phyloP scores from a whole-genome alignment of 2,797 vertebrate genomes.

The Saguinus oedipus region DNA sequence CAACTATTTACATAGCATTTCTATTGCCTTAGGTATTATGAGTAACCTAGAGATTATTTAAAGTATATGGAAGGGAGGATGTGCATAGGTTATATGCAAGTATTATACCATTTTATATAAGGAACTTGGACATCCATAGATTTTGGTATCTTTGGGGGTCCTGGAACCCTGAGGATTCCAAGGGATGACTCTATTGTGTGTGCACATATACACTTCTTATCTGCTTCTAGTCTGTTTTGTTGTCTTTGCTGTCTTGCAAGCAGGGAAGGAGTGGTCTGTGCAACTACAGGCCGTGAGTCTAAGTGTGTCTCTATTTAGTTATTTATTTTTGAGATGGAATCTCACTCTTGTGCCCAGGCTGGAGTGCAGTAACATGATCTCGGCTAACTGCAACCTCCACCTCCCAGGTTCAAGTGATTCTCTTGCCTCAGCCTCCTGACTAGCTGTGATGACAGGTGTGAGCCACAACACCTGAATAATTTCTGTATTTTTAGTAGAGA shows the following conservation, averaged over 20 bases:
- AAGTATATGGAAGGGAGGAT: background rate
- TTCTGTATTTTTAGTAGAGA: no score
- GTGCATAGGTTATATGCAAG: background rate
- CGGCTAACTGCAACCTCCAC: no score
- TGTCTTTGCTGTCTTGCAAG: slow-evolving; percentile 12
- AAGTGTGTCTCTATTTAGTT: background rate
- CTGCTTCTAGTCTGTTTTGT: background rate
- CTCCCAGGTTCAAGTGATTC: no score
- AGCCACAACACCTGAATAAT: no score
- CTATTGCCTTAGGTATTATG: background rate
- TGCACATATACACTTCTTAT: background rate
- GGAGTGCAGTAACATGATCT: no score
- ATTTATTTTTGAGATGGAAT: no score
- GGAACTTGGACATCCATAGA: background rate
- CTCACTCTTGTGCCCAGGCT: no score
- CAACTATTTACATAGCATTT: background rate
- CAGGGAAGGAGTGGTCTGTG: background rate
- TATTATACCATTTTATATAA: background rate
- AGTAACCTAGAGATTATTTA: background rate
- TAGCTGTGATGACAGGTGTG: no score
- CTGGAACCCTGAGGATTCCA: background rate
- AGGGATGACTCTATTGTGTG: background rate
- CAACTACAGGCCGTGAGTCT: background rate
- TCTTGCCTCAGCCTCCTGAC: no score
- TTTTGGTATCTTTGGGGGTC: background rate